Percentiles rank a stretch among this genome's conserved stretches.
Conservation (phyloP, 2,113 vertebrate genomes). For the Dissostichus mawsoni region DNA sequence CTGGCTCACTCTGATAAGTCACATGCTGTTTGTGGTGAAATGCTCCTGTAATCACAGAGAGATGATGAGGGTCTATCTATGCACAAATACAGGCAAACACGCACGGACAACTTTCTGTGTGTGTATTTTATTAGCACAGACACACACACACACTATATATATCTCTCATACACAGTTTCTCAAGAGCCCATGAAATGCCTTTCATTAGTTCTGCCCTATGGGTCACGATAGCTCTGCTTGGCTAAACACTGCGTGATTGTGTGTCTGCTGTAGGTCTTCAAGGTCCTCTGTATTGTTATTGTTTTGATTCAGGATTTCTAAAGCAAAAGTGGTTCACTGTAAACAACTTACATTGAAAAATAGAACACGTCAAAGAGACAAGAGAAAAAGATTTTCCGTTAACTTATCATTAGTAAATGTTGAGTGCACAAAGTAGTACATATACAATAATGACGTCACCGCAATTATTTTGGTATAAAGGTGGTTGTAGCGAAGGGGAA, state of each 20-base stretch:
- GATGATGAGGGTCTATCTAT: conserved; percentile 66
- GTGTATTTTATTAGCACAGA: conserved; percentile 9
- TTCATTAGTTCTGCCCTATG: conserved; percentile 26
- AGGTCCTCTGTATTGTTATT: conserved; percentile 2
- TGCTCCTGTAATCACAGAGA: conserved; percentile 48
- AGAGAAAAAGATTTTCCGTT: background rate
- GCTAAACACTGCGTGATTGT: conserved; percentile 27
- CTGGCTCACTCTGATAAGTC: conserved; percentile 73
- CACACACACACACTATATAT: background rate
- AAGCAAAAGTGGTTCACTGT: background rate
- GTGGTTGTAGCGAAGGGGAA: too few relatives aligned
- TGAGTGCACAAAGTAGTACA: too few relatives aligned
- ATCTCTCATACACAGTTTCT: conserved; percentile 3
- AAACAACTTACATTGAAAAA: background rate
- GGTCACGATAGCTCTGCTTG: conserved; percentile 34
- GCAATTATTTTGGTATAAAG: too few relatives aligned
- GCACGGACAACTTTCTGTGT: background rate
- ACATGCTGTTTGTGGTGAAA: conserved; percentile 64
- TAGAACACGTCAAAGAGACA: background rate
- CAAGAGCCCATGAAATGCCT: conserved; percentile 30
- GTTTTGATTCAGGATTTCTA: background rate
- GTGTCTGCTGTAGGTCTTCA: background rate
- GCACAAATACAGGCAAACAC: conserved; percentile 36
- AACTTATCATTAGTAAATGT: too few relatives aligned
- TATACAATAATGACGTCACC: too few relatives aligned